A percentile compares a stretch with the other conserved stretches of the same genome.
Conservation (phyloP, 2,888 invertebrate genomes). For the Xanthia icteritia region DNA sequence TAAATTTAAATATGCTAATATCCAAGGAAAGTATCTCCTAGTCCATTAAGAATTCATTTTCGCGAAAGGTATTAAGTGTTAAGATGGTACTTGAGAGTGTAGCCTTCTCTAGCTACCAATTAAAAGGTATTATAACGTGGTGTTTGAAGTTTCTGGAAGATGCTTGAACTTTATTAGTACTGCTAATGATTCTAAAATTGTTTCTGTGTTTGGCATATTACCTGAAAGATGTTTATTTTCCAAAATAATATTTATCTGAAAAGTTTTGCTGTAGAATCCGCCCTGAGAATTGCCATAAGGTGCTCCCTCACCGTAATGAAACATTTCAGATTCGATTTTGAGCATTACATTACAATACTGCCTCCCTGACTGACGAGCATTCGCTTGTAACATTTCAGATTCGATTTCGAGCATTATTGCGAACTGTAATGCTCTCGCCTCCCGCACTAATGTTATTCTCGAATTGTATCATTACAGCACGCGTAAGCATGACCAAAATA, state of each 20-base stretch:
- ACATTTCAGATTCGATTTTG: too few species aligned
- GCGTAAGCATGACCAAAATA: too few species aligned
- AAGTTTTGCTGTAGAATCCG: not conserved
- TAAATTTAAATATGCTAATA: slow-evolving; percentile 23
- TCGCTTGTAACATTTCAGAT: too few species aligned
- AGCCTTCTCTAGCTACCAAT: slow-evolving; percentile 12
- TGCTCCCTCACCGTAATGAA: too few species aligned
- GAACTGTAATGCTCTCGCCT: too few species aligned
- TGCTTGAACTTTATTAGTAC: not conserved
- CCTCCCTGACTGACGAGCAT: too few species aligned
- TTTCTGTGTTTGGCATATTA: too few species aligned
- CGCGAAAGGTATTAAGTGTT: slow-evolving; percentile 23
- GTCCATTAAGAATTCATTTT: slow-evolving; percentile 43
- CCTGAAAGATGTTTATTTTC: not conserved
- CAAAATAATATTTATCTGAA: not conserved
- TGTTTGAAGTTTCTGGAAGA: not conserved
- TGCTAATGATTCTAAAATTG: slow-evolving; percentile 17
- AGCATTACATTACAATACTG: too few species aligned
- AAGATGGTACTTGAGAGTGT: slow-evolving; percentile 13
- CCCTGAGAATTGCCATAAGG: not conserved
- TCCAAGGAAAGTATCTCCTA: slow-evolving; percentile 1
- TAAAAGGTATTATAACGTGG: slow-evolving; percentile 18
- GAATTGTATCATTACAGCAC: too few species aligned
- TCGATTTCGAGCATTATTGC: too few species aligned
- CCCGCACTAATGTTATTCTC: too few species aligned